Conservation (phyloP, 2,113 vertebrate genomes). For the Leptocoma aspasia region DNA sequence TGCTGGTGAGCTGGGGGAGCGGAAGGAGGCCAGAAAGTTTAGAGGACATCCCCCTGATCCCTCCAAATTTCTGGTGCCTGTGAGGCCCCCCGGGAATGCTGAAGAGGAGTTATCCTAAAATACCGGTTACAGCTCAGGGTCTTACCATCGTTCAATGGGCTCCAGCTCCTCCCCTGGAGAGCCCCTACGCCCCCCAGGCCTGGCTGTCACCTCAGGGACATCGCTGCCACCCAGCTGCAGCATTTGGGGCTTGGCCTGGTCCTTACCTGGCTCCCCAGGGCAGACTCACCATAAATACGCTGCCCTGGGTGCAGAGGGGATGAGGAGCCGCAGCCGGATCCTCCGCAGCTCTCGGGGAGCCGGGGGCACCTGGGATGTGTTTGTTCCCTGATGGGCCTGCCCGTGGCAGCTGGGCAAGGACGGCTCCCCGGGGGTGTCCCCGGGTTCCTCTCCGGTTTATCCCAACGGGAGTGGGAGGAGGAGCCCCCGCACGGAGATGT, state of each 20-base stretch:
- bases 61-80: not conserved
- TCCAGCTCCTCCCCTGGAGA: accelerated
- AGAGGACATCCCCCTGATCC: too few relatives aligned
- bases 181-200: not conserved
- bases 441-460: accelerated
- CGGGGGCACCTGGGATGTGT: accelerated
- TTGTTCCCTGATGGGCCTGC: not conserved
- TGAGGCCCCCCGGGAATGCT: not conserved
- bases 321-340: not conserved
- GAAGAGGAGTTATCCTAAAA: not conserved
- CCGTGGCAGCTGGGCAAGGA: not conserved
- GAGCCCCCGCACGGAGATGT: not conserved
- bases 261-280: accelerated
- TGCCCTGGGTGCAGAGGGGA: not conserved
- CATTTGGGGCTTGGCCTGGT: accelerated
- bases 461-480: accelerated
- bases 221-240: accelerated
- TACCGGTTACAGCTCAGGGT: accelerated
- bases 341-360: not conserved
- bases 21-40: not conserved
- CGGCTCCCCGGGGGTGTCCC: accelerated
- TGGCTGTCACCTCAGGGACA: not conserved
- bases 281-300: not conserved
- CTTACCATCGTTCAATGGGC: accelerated
- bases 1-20: not conserved